Base-by-base conservation (phyloP, 1,140 invertebrate genomes). In the Nomia melanderi region DNA sequence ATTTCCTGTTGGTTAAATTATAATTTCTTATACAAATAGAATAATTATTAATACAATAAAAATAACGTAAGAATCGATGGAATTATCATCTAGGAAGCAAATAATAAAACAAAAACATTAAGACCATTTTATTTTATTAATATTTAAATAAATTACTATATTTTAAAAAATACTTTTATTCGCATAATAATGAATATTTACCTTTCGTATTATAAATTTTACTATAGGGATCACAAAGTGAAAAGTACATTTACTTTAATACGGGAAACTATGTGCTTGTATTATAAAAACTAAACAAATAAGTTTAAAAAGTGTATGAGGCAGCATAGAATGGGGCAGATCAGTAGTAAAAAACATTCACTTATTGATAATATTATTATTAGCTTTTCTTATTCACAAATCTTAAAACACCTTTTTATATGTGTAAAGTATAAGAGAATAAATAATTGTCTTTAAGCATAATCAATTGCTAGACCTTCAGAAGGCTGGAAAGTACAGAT, bases 381-480 rank as follows among this genome's bases (percentile, higher is more conserved):
- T 70, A 73, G 54, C n/a, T 66, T 39, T 70, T 29, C 47, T 77
- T 72, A 81, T 77, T 77, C 41, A 77, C 14, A 71, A 70, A 20
- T 54, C 57, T 71, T 54, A 20, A 44, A 56, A 69, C 29, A 78
- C 20, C 31, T 29, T 78, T 44, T 53, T 27, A 56, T 36, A 47
- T 54, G 77, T 50, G 47, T 53, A 82, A 81, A 81, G 11, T 60
- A 63, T 65, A 81, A 14, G 66, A 60, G 59, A 82, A 82, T 77
- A 81, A 82, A 81, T 82, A 82, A 77, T 62, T 27, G 17, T 77
- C 53, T 41, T 81, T 82, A 47, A 77, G 47, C 47, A 50, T 65
- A 82, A 33, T 54, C 17, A 44, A 60, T 63, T 57, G 64, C 41
- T 65, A 77, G 36, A 69, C 41, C 82, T 80, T 56, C 27, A 65